Conservation (phyloP, 2,113 vertebrate genomes). For the Corythoichthys haematopterus region DNA sequence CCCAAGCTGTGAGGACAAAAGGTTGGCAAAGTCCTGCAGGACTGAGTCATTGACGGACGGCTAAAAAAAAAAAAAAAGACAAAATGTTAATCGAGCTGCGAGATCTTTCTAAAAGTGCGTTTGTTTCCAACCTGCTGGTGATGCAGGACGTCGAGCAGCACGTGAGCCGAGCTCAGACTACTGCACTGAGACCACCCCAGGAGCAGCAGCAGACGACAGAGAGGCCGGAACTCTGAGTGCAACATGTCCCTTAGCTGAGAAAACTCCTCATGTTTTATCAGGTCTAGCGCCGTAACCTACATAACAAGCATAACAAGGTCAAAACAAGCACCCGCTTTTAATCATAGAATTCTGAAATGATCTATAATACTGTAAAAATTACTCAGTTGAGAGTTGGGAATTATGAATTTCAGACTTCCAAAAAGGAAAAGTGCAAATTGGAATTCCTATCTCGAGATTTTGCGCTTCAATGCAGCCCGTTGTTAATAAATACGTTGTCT, state of each 20-base stretch:
- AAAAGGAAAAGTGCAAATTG: too few relatives aligned
- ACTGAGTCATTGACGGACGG: slow-evolving; percentile 75
- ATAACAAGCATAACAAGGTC: not conserved
- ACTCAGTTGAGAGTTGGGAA: too few relatives aligned
- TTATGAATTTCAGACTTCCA: too few relatives aligned
- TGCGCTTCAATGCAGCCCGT: too few relatives aligned
- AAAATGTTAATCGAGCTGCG: not conserved
- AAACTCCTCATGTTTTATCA: slow-evolving; percentile 88
- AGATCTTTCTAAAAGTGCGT: not conserved
- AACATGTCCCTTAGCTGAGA: slow-evolving; percentile 74
- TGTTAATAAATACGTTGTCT: too few relatives aligned
- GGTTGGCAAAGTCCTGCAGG: slow-evolving; percentile 83
- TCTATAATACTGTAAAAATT: too few relatives aligned
- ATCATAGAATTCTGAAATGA: too few relatives aligned
- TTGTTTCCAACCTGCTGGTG: slow-evolving; percentile 73
- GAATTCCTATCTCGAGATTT: too few relatives aligned
- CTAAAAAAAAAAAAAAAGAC: slow-evolving; percentile 37
- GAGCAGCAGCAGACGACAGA: slow-evolving; percentile 84
- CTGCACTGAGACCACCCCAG: slow-evolving; percentile 91
- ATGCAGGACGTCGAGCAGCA: slow-evolving; percentile 80
- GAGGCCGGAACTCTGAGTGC: slow-evolving; percentile 81
- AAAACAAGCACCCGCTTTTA: not conserved
- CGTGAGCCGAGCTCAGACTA: slow-evolving; percentile 80
- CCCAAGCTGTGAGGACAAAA: slow-evolving; percentile 81
- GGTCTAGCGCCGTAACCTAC: slow-evolving; percentile 86